Percentiles rank a stretch among this genome's conserved stretches.
These are phyloP conservation scores for Furcifer pardalis DNA, from an alignment of 2,797 vertebrate species.

Conservation along the genomic window DNA sequence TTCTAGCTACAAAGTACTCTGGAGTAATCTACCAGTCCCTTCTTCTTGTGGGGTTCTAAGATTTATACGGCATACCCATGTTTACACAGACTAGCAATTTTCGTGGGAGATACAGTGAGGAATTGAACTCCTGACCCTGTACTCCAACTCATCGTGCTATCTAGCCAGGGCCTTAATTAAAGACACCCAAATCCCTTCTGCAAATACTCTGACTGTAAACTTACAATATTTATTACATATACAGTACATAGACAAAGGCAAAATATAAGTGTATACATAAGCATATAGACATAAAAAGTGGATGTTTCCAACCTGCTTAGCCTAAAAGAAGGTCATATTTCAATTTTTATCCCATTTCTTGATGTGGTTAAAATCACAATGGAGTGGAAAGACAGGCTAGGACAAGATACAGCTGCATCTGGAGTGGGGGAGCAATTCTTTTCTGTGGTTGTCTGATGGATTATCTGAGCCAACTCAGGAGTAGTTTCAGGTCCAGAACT, in stretches of 20 bases:
- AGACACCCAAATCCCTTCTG: not conserved
- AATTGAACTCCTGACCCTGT: too few species aligned
- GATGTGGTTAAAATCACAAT: constrained; percentile 78
- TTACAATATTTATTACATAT: not conserved
- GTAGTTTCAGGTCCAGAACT: constrained; percentile 71
- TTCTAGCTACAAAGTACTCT: too few species aligned
- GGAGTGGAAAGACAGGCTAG: constrained; percentile 70
- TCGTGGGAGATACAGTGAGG: too few species aligned
- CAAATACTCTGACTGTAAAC: not conserved
- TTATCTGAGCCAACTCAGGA: constrained; percentile 74
- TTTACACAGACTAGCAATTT: too few species aligned
- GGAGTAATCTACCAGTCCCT: too few species aligned
- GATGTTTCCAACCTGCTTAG: constrained; percentile 68
- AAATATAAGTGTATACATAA: not conserved
- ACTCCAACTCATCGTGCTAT: too few species aligned
- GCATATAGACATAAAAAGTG: constrained; percentile 4
- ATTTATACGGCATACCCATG: too few species aligned
- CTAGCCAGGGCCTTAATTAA: not conserved
- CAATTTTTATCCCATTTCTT: constrained; percentile 69
- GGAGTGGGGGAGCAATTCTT: constrained; percentile 77
- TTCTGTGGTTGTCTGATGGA: constrained; percentile 79
- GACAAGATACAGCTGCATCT: constrained; percentile 78
- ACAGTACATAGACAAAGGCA: not conserved
- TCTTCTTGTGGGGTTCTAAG: too few species aligned
- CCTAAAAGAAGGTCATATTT: constrained; percentile 67